These are phyloP conservation scores for Oplegnathus fasciatus DNA, from an alignment of 2,113 vertebrate species.

Conservation along the genomic window DNA sequence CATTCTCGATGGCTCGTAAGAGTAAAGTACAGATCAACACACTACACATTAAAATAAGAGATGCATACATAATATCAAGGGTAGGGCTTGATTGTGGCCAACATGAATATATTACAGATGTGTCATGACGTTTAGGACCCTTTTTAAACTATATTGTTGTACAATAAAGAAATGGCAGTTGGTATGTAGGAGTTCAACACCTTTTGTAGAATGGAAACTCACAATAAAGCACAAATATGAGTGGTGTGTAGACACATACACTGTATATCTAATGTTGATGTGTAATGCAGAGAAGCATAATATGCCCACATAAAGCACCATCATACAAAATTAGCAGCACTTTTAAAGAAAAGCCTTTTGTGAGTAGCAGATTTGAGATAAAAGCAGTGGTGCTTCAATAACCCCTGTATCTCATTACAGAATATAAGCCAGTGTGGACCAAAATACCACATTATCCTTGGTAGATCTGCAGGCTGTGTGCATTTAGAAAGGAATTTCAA, in stretches of 20 bases:
- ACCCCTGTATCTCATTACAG: neutral
- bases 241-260: neutral
- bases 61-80: conserved; percentile 3
- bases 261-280: neutral
- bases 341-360: neutral
- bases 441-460: neutral
- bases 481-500: conserved; percentile 57
- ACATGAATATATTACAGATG: too few relatives aligned
- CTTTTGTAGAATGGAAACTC: conserved; percentile 45
- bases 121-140: neutral
- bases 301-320: neutral
- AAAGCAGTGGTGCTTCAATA: neutral
- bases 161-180: conserved; percentile 9
- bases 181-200: conserved; percentile 23
- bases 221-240: conserved; percentile 33
- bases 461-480: neutral
- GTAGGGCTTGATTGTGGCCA: neutral
- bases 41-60: neutral
- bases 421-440: neutral
- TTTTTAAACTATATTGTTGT: too few relatives aligned
- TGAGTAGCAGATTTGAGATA: neutral
- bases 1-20: conserved; percentile 35
- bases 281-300: neutral
- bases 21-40: conserved; percentile 11
- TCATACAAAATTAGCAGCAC: neutral